Evolutionary conservation across 2,113 vertebrate genomes (phyloP).

Genomic region (Panthera tigris): DNA sequence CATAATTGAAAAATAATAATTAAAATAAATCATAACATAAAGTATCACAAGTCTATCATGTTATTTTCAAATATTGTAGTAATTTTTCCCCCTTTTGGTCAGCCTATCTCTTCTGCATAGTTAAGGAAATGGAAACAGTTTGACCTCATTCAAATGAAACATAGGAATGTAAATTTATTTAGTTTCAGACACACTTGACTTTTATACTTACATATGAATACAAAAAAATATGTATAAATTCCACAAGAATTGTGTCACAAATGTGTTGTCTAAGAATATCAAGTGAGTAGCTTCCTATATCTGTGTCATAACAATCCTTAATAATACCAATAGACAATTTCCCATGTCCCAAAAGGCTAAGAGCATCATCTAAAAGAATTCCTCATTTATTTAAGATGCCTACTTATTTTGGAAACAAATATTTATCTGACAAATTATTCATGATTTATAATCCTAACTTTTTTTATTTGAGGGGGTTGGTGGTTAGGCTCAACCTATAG

Average conservation of each 20-base stretch:
- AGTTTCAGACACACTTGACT: neutral
- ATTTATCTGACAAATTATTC: neutral
- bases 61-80: neutral
- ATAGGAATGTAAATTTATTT: neutral
- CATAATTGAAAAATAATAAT: too few species aligned
- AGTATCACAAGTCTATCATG: neutral
- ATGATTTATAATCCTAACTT: too few species aligned
- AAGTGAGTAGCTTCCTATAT: neutral
- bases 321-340: neutral
- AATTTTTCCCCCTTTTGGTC: neutral
- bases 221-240: neutral
- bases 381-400: neutral
- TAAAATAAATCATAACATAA: neutral
- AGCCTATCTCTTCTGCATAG: neutral
- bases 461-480: neutral
- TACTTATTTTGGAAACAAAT: neutral
- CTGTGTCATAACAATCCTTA: neutral
- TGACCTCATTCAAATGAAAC: neutral
- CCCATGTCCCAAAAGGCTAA: neutral
- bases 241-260: neutral
- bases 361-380: neutral
- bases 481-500: neutral
- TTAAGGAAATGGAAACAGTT: neutral
- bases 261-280: neutral
- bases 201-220: neutral